Base-by-base conservation (phyloP, 2,888 invertebrate species). In the Athripsodes cinereus region DNA sequence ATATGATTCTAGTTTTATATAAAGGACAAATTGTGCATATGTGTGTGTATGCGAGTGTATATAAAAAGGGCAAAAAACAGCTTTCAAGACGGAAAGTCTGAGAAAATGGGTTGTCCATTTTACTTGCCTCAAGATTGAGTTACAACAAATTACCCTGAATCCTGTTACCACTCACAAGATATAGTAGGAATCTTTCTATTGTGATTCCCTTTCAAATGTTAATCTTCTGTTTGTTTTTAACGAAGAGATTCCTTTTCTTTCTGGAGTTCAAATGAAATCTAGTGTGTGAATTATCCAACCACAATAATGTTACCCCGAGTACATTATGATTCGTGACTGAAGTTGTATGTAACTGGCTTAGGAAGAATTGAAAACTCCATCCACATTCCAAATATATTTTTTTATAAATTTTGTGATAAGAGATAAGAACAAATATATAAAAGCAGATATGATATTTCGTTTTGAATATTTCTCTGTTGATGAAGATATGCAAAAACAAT, bases 111-210 rank as follows among this genome's bases (percentile, higher is more conserved):
- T 31, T 13, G 53, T 20, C 56, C 52, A 46, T 57, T 57, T 47
- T 57, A 57, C 31, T 44, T 16, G 51, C 44, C 20, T 44, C 31
- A 22, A 57, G 57, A 52, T 57, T 44, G 57, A 52, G 52, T 57
- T 57, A 57, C 57, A 57, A 22, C 22, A 57, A 57, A 57, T 56
- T 56, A 56, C 57, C 46, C 26, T 26, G 26, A 26, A 26, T 26
- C 26, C 26, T 26, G 26, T 26, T 26, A 26, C 26, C 26, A 26
- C 21, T 40, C 34, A 58, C 49, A 53, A 44, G 20, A 13, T 8
- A 26, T 18, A 26, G 26, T 26, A 26, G 26, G 51, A 55, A 26
- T 35, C 34, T 34, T 55, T 13, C 13, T 44, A 44, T 18, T 44
- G 16, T 44, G 2, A n/a, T 44, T 44, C 44, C 13, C 44, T 44